These are phyloP conservation scores for Nesidiocoris tenuis DNA, from an alignment of 2,888 invertebrate species.

Conservation along the genomic window DNA sequence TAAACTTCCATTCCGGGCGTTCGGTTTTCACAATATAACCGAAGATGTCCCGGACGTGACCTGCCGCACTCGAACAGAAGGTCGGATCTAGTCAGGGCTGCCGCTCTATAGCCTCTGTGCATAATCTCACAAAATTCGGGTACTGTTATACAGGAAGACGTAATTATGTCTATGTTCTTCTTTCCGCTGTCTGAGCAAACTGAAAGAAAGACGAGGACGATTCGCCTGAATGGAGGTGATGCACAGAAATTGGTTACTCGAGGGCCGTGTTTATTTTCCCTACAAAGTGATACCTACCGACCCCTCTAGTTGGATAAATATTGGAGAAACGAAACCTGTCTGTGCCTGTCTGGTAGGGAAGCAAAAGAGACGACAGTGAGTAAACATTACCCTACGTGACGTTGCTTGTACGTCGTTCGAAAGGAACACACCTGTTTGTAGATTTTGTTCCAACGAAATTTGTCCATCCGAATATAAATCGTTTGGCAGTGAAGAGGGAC, in stretches of 20 bases:
- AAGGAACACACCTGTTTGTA: background rate
- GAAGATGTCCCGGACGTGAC: too few relatives aligned
- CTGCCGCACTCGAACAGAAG: too few relatives aligned
- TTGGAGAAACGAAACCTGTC: conserved; percentile 16
- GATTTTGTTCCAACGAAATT: background rate
- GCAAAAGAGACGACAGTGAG: background rate
- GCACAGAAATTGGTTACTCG: conserved; percentile 22
- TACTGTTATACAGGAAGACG: too few relatives aligned
- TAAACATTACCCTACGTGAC: background rate
- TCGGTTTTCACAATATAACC: too few relatives aligned
- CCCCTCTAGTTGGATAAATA: conserved; percentile 20
- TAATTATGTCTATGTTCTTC: too few relatives aligned
- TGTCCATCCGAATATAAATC: background rate
- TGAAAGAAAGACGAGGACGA: background rate
- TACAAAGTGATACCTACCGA: conserved; percentile 29
- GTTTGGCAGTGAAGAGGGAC: background rate
- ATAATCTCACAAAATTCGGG: too few relatives aligned
- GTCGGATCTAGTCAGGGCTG: too few relatives aligned
- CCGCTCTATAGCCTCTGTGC: too few relatives aligned
- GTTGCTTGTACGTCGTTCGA: background rate
- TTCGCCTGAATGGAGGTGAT: background rate
- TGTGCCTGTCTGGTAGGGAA: background rate
- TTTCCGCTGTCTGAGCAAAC: too few relatives aligned
- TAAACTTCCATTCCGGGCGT: too few relatives aligned
- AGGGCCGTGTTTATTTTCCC: conserved; percentile 32